Conservation (phyloP, 1,140 invertebrate genomes). For the Euglossa dilemma region DNA sequence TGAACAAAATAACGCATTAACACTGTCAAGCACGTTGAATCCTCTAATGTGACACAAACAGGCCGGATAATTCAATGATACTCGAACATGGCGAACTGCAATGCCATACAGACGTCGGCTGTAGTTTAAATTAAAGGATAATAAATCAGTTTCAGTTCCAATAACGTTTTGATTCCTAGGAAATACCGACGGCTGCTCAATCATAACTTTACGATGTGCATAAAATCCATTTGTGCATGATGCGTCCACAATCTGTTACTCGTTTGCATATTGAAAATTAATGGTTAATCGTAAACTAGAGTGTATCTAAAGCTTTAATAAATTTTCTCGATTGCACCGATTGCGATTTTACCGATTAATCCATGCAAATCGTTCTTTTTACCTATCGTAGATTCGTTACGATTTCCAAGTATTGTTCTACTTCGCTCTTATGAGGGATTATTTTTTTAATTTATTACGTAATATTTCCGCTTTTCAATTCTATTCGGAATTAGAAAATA, state of each 20-base stretch:
- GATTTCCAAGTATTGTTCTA: too few species aligned
- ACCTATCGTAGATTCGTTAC: too few species aligned
- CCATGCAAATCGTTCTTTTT: not conserved
- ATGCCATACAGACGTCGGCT: too few species aligned
- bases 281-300: not conserved
- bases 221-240: not conserved
- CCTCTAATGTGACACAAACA: not conserved
- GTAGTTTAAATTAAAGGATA: not conserved
- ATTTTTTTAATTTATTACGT: too few species aligned
- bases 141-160: not conserved
- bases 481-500: too few species aligned
- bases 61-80: not conserved
- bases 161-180: not conserved
- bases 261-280: constrained; percentile 14
- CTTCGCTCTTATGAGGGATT: too few species aligned
- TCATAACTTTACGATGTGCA: not conserved
- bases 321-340: not conserved
- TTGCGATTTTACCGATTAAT: not conserved
- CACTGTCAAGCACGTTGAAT: not conserved
- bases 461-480: too few species aligned
- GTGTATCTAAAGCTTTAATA: not conserved
- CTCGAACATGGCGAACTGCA: not conserved
- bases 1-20: not conserved
- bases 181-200: not conserved
- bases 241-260: not conserved